A percentile compares a stretch with the other conserved stretches of the same genome.
Conservation (phyloP, 2,797 vertebrate genomes). For the Varecia variegata region DNA sequence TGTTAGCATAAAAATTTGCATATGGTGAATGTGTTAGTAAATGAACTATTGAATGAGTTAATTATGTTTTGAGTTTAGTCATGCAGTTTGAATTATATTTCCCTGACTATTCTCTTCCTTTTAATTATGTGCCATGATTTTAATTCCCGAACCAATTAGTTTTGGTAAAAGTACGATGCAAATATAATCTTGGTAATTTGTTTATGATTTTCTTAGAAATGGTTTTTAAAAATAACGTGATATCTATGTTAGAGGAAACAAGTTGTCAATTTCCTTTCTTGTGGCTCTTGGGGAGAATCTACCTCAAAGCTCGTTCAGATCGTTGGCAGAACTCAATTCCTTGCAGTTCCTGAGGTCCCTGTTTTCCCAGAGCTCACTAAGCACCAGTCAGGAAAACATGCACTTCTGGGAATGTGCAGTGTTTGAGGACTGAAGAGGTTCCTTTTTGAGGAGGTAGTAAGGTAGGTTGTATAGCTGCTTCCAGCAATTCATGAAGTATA, state of each 20-base stretch:
- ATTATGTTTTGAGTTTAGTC: slow-evolving; percentile 42
- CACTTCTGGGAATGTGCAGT: background rate
- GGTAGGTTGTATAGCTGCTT: background rate
- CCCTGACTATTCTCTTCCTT: slow-evolving; percentile 30
- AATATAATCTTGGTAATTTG: slow-evolving; percentile 54
- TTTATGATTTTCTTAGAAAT: slow-evolving; percentile 51
- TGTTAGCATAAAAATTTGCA: background rate
- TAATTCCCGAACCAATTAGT: slow-evolving; percentile 63
- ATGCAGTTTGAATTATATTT: slow-evolving; percentile 51
- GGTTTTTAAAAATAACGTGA: slow-evolving; percentile 49
- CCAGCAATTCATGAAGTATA: background rate
- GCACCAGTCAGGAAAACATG: background rate
- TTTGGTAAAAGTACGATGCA: slow-evolving; percentile 38
- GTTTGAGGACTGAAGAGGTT: background rate
- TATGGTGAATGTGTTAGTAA: background rate
- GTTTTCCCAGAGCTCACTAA: background rate
- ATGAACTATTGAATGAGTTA: background rate
- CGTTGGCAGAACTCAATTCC: background rate
- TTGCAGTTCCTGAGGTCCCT: background rate
- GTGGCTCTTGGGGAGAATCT: background rate
- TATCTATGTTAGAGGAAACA: background rate
- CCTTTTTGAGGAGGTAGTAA: background rate
- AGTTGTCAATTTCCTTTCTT: background rate
- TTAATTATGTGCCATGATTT: slow-evolving; percentile 63
- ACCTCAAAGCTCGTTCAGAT: background rate